Base-by-base conservation (phyloP, 2,113 vertebrate genomes). In the Ifrita kowaldi region DNA sequence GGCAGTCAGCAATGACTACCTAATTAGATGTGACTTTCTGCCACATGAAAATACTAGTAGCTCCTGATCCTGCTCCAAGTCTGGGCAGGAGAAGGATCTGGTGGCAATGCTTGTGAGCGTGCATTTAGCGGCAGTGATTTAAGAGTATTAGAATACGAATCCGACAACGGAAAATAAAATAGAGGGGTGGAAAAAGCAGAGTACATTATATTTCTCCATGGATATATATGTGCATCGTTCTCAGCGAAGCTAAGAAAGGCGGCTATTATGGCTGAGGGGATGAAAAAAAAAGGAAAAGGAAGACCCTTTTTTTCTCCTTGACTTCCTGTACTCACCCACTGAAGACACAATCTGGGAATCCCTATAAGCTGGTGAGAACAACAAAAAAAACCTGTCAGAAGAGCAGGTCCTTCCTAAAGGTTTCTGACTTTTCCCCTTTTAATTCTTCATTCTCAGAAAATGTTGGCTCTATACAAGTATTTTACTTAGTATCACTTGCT, bases 131-230 rank as follows among this genome's bases (percentile, higher is more conserved):
- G 10, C 13, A 76, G 26, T 42, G 16, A 67, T 63, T 89, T 37
- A 67, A 55, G 30, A 47, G 2, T 52, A n/a, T 64, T 82, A 56
- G 28, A 70, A 53, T 37, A 46, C 3, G 4, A 47, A 8, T 44
- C 11, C 64, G 28, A 52, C 19, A 76, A 26, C 0, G 37, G 4
- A 26, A 44, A 44, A 60, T 56, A 79, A 84, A 67, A 59, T 8
- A 9, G 3, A 16, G 8, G 7, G 1, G 3, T 28, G 11, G 7
- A 5, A 16, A 24, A 9, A 64, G 8, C 17, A 67, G 22, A 62
- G 3, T 16, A 37, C 1, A 3, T 50, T 52, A 3, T 55, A 52
- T 76, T 90, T 46, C 18, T 71, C 70, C 16, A 15, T 22, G 18
- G 20, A 21, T 42, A 62, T 33, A 57, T 22, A n/a, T 21, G 5